Base-by-base conservation (phyloP, 2,113 vertebrate species). In the Scolopax mira region DNA sequence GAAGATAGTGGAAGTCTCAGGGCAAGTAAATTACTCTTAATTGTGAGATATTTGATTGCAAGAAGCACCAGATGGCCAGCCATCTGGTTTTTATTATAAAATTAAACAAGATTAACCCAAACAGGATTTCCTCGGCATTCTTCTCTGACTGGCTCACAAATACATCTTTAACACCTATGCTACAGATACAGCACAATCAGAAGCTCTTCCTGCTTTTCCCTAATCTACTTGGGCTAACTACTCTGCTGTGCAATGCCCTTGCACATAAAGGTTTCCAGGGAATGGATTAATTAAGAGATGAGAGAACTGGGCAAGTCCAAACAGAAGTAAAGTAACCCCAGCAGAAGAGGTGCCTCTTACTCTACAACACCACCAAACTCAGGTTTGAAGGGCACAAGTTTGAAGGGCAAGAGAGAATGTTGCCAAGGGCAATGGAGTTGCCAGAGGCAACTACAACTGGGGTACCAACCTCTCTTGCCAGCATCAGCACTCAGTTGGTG, bases 21-120 rank as follows among this genome's bases (percentile, higher is more conserved):
- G 91, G 94, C 94, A 97, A 95, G 96, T 87, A 97, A 97, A 97
- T 97, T 90, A 89, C 91, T 90, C 85, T 87, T 96, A 96, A 96
- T 96, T 97, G 91, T 86, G 75, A 95, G 95, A 94, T 92, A 94
- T 97, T 97, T 97, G 96, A 96, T 96, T 97, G 91, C 93, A 96
- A 95, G 96, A 95, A 95, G 92, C 89, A 75, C 80, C 97, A 97
- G 96, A 96, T 96, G 96, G 91, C 89, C 48, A 15, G 80, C 89
- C 96, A 96, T 95, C 94, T 97, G 96, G 9, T 95, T 97, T 96
- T 94, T 91, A 95, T 96, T 97, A 94, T 58, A 92, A 96, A 96
- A 97, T 96, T 96, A 96, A 96, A 94, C 93, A 94, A 91, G 89
- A 97, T 96, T 95, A 96, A 95, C 85, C 94, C 93, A 96, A 97